phyloP scores from a whole-genome alignment of 1,140 invertebrate genomes.

The Drosophila nigrodunni region DNA sequence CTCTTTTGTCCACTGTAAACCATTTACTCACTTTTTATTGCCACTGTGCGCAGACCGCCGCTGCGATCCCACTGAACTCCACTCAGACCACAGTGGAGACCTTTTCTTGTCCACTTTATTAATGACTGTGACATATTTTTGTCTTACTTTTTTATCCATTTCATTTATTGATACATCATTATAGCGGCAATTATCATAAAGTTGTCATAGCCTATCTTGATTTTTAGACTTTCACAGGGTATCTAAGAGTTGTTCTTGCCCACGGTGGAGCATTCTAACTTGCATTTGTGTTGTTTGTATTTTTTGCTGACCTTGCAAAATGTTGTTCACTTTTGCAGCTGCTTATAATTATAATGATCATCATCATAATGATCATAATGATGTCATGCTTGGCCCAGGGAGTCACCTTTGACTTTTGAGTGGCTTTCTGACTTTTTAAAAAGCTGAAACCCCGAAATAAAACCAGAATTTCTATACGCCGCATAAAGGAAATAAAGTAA shows the following conservation, averaged over 20 bases:
- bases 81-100: slow-evolving; percentile 26
- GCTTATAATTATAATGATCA: slow-evolving; percentile 25
- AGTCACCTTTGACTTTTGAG: slow-evolving; percentile 64
- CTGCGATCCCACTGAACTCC: background rate
- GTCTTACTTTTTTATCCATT: slow-evolving; percentile 13
- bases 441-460: slow-evolving; percentile 18
- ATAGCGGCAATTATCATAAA: background rate
- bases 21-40: slow-evolving; percentile 27
- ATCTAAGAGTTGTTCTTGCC: too few relatives aligned
- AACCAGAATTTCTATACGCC: slow-evolving; percentile 38
- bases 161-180: slow-evolving; percentile 56
- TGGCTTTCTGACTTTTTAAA: slow-evolving; percentile 39
- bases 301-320: slow-evolving; percentile 8
- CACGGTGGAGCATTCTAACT: background rate
- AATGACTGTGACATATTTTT: slow-evolving; percentile 57
- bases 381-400: slow-evolving; percentile 61
- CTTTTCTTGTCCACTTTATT: slow-evolving; percentile 57
- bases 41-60: slow-evolving; percentile 26
- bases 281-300: background rate
- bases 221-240: too few relatives aligned
- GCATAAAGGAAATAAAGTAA: slow-evolving; percentile 15
- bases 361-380: slow-evolving; percentile 35
- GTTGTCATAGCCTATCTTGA: background rate
- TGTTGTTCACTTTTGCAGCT: slow-evolving; percentile 45
- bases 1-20: slow-evolving; percentile 27